Conservation (phyloP, 2,888 invertebrate genomes). For the Caenorhabditis sinica region DNA sequence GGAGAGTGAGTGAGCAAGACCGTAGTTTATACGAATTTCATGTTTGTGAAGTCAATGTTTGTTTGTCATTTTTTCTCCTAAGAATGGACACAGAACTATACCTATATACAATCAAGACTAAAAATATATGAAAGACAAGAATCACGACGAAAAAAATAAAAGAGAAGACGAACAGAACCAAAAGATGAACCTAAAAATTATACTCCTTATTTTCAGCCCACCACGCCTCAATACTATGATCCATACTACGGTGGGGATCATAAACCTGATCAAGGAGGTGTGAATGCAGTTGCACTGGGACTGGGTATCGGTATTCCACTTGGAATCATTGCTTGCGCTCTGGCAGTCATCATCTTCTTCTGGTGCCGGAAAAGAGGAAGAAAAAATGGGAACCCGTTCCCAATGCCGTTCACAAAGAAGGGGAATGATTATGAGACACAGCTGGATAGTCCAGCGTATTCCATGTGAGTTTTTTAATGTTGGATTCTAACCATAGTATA, state of each 20-base stretch:
- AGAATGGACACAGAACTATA: constrained; percentile 30
- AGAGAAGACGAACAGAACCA: too few relatives aligned
- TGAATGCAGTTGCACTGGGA: constrained; percentile 68
- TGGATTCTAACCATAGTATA: neutral
- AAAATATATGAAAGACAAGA: constrained; percentile 3
- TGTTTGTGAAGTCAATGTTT: constrained; percentile 28
- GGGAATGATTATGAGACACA: constrained; percentile 66
- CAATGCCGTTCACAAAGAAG: constrained; percentile 63
- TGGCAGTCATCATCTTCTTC: constrained; percentile 60
- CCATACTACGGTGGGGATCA: constrained; percentile 59
- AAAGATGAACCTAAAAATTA: neutral
- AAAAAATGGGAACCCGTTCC: constrained; percentile 56
- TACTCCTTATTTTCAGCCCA: constrained; percentile 55
- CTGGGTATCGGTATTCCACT: constrained; percentile 69
- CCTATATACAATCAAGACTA: neutral
- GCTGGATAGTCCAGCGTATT: constrained; percentile 67
- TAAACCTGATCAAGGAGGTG: constrained; percentile 15
- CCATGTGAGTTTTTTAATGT: constrained; percentile 48
- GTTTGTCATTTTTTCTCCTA: neutral
- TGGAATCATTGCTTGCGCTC: constrained; percentile 53
- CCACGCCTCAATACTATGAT: constrained; percentile 63
- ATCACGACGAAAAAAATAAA: neutral
- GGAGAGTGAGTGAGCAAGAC: constrained; percentile 25
- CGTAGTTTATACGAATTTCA: constrained; percentile 14
- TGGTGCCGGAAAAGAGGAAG: constrained; percentile 52